These are phyloP conservation scores for Geotrypetes seraphini DNA, from an alignment of 2,797 vertebrate genomes.

Conservation along the genomic window DNA sequence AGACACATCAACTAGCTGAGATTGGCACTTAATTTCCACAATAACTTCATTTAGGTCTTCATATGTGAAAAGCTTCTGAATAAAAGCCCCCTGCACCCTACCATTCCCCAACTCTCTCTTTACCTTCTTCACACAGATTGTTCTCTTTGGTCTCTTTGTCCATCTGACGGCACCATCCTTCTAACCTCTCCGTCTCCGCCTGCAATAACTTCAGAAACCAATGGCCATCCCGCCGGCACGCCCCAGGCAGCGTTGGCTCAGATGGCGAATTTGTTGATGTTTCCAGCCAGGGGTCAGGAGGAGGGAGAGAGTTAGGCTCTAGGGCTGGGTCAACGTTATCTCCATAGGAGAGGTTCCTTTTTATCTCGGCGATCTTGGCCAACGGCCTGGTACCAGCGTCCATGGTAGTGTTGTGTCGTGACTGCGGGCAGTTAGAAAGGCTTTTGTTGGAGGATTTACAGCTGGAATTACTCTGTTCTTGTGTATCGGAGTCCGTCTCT, in stretches of 20 bases:
- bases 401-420: constrained; percentile 74
- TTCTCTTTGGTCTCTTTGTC: constrained; percentile 96
- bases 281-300: constrained; percentile 94
- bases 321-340: constrained; percentile 88
- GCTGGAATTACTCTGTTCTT: constrained; percentile 68
- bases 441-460: constrained; percentile 78
- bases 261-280: constrained; percentile 64
- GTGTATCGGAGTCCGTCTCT: constrained; percentile 85
- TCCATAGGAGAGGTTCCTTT: constrained; percentile 92
- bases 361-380: constrained; percentile 64
- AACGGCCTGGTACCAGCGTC: constrained; percentile 60
- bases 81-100: not conserved
- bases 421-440: constrained; percentile 71
- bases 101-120: not conserved
- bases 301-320: constrained; percentile 87
- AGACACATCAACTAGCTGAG: not conserved
- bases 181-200: constrained; percentile 88
- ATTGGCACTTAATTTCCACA: not conserved
- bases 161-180: constrained; percentile 98
- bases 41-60: not conserved
- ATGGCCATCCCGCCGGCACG: constrained; percentile 84
- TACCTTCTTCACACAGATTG: constrained; percentile 92
- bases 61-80: no score
- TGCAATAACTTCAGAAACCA: constrained; percentile 97
- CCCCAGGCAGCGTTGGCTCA: constrained; percentile 47